Percentiles rank a stretch among this genome's conserved stretches.
phyloP scores from a whole-genome alignment of 1,140 invertebrate genomes.

The Cydia pomonella region DNA sequence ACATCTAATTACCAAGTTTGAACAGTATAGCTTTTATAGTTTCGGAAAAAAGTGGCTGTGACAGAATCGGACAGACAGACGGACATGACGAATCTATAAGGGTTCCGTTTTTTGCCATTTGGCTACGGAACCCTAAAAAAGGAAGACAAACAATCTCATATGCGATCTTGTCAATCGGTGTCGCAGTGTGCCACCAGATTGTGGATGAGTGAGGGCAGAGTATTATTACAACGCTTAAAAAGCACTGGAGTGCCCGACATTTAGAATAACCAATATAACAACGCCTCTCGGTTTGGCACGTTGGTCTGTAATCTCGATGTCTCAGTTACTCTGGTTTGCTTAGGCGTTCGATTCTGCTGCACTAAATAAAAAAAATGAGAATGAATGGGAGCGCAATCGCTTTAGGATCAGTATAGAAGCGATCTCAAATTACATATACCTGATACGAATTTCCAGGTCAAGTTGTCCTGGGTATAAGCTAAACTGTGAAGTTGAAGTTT shows the following conservation, averaged over 20 bases:
- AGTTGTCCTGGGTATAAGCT: no score
- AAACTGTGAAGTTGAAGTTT: no score
- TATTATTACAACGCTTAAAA: background rate
- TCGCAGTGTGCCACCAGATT: background rate
- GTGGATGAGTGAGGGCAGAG: background rate
- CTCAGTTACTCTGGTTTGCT: background rate
- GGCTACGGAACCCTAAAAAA: no score
- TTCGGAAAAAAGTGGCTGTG: no score
- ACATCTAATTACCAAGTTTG: no score
- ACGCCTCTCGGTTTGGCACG: background rate
- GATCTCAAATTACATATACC: no score
- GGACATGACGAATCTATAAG: no score
- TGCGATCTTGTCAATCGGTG: constrained; percentile 13
- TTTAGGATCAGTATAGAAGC: background rate
- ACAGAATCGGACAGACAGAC: no score
- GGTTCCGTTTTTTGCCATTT: no score
- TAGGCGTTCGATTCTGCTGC: background rate
- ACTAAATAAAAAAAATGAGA: background rate
- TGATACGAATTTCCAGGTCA: no score
- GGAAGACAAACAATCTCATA: constrained; percentile 8
- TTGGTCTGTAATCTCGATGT: background rate
- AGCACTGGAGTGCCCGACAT: background rate
- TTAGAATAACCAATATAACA: background rate
- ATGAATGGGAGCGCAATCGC: background rate
- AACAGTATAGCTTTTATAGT: no score